Conservation (phyloP, 2,797 vertebrate genomes). For the Paguma larvata region DNA sequence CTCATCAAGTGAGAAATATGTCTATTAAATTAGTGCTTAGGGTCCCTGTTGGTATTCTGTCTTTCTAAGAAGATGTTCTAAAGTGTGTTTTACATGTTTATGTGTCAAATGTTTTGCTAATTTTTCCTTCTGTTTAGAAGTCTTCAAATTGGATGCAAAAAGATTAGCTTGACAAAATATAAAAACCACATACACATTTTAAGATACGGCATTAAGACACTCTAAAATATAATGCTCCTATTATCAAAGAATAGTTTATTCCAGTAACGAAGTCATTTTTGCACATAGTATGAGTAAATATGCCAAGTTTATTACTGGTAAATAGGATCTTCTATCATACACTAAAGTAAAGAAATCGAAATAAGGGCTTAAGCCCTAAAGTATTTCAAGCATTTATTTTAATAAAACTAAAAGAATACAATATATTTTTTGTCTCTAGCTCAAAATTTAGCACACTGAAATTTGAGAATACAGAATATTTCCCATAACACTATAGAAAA, state of each 20-base stretch:
- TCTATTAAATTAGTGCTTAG: neutral
- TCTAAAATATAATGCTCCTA: neutral
- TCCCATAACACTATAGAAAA: neutral
- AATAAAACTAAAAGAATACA: conserved; percentile 18
- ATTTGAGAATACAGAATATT: conserved; percentile 37
- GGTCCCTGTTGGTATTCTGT: conserved; percentile 86
- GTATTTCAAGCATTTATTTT: conserved; percentile 10
- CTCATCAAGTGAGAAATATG: neutral
- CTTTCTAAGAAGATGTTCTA: conserved; percentile 89
- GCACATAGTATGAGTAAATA: neutral
- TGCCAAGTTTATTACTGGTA: conserved; percentile 22
- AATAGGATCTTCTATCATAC: neutral
- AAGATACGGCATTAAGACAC: neutral
- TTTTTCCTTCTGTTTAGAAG: conserved; percentile 89
- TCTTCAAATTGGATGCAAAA: conserved; percentile 82
- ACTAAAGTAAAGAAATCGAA: conserved; percentile 46
- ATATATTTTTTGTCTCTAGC: neutral
- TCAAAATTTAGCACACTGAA: conserved; percentile 31
- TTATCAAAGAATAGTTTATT: neutral
- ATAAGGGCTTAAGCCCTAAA: neutral
- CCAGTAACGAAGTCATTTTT: conserved; percentile 49
- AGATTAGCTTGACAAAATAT: conserved; percentile 83
- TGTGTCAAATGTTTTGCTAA: conserved; percentile 90
- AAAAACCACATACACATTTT: conserved; percentile 71
- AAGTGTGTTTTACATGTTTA: conserved; percentile 88